Evolutionary conservation across 2,797 vertebrate species (phyloP).

Genomic region (Dermochelys coriacea): DNA sequence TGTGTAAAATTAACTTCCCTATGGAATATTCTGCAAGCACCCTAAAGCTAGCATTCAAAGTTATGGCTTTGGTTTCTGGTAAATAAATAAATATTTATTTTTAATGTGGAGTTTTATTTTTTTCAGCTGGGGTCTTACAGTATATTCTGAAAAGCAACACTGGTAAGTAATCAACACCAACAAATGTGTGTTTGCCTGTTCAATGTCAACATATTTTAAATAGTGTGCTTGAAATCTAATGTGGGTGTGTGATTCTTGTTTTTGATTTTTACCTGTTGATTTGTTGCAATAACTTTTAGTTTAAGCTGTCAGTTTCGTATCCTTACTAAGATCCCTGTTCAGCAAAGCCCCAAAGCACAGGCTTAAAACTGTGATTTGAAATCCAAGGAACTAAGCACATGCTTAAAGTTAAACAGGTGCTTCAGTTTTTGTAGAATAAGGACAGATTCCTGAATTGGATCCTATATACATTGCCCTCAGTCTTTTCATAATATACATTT

Average conservation of each 20-base stretch:
- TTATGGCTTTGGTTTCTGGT: not conserved
- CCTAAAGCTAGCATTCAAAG: not conserved
- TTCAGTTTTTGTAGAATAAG: not conserved
- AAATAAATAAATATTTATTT: not conserved
- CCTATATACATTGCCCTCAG: not conserved
- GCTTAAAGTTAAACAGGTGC: not conserved
- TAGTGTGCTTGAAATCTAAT: not conserved
- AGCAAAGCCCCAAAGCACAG: not conserved
- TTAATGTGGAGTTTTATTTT: not conserved
- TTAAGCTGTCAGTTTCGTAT: not conserved
- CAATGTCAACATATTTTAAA: not conserved
- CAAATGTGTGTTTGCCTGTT: not conserved
- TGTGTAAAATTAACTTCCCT: not conserved
- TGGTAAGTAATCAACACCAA: conserved; percentile 86
- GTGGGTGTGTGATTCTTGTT: not conserved
- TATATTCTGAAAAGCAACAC: conserved; percentile 92
- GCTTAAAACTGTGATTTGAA: not conserved
- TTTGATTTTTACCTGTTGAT: not conserved
- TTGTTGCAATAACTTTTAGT: not conserved
- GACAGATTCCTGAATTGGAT: not conserved
- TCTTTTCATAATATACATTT: not conserved
- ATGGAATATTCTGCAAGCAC: not conserved
- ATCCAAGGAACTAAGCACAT: not conserved
- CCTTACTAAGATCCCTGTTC: not conserved
- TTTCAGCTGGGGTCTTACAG: conserved; percentile 93